Percentiles rank a stretch among this genome's conserved stretches.
These are phyloP conservation scores for Hydractinia symbiolongicarpus DNA, from an alignment of 30 jellyfish, hydroid and myxozoan species.

Conservation along the genomic window DNA sequence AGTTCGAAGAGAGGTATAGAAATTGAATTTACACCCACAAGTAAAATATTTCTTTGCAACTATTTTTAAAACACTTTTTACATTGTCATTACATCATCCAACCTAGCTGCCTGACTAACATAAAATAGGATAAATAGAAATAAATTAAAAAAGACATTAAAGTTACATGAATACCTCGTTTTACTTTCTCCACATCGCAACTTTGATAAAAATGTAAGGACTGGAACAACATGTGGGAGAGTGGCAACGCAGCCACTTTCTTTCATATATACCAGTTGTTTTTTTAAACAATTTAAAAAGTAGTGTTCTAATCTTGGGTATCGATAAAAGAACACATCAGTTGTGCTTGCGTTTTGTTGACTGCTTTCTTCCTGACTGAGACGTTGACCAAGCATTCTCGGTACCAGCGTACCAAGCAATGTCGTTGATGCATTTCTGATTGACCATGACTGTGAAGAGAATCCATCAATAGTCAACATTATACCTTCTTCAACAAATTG, in stretches of 20 bases:
- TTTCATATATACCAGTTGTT: neutral
- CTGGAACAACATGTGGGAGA: constrained; percentile 60
- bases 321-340: constrained; percentile 47
- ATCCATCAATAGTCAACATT: constrained; percentile 63
- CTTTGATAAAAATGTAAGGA: constrained; percentile 60
- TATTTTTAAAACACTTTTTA: too few relatives aligned
- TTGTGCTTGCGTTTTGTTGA: constrained; percentile 53
- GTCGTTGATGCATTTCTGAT: constrained; percentile 75
- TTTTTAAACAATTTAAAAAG: constrained; percentile 22
- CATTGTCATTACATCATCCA: too few relatives aligned
- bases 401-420: constrained; percentile 67
- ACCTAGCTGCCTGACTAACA: too few relatives aligned
- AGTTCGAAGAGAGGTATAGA: too few relatives aligned
- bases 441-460: constrained; percentile 78
- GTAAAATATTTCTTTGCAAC: too few relatives aligned
- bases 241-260: too few relatives aligned
- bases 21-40: too few relatives aligned
- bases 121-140: too few relatives aligned
- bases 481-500: constrained; percentile 65
- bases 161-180: too few relatives aligned
- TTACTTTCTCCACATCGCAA: constrained; percentile 26
- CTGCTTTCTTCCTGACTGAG: constrained; percentile 59
- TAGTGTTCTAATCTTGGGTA: constrained; percentile 47
- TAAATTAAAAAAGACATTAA: too few relatives aligned
- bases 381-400: constrained; percentile 88